Base-by-base conservation (phyloP, 1,140 invertebrate species). In the Pemphigus obesinymphae region DNA sequence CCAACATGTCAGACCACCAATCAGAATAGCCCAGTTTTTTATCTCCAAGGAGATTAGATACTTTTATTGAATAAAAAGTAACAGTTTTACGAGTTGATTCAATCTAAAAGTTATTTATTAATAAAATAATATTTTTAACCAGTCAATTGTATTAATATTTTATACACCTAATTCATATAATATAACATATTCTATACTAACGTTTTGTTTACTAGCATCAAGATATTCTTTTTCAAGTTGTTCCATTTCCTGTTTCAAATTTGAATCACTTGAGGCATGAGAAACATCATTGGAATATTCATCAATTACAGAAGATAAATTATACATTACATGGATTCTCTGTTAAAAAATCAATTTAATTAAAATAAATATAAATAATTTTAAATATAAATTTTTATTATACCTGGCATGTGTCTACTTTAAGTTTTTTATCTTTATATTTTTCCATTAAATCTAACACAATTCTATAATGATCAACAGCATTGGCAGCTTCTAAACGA, bases 291-390 rank as follows among this genome's bases (percentile, higher is more conserved):
- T 66, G 17, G n/a, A 15, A 70, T 70, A 23, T 85, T 85, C 75
- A 85, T 88, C 85, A 5, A 90, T 63, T 3, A 90, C 82, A 85
- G 92, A 89, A 11, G 88, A 85, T 34, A 94, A 86, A 86, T 95
- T 95, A 83, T 92, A 88, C 72, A 92, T 85, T 0, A 92, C 89
- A 87, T 95, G 93, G 37, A 94, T 89, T 84, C 90, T 88, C 83
- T 90, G 40, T 48, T 23, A 50, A 53, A 76, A 40, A 58, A 76
- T 76, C 23, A 58, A 6, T 11, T n/a, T n/a, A 11, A 50, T 23
- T 43, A 20, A 23, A 78, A 58, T 2, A 43, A 78, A 58, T 10
- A 58, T 58, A 37, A n/a, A 45, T 45, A 45, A 45, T 7, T 2
- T 11, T 23, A 63, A 80, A 61, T 6, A 26, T 23, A 17, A 29